Evolutionary conservation across 1,140 invertebrate species (phyloP).

Genomic region (Pseudachorutes palmiensis): DNA sequence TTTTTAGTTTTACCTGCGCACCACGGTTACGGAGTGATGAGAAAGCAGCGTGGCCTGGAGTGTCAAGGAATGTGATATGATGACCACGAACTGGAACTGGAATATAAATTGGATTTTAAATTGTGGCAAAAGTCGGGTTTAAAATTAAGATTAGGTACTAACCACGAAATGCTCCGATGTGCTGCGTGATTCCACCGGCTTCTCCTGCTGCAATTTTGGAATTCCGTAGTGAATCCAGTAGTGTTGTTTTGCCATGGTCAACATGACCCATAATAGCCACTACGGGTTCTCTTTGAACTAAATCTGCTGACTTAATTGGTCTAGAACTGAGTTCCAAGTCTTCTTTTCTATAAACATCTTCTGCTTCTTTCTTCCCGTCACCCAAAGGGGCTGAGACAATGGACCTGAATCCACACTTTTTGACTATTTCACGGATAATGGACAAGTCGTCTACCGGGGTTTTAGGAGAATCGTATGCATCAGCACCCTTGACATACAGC

Average conservation of each 20-base stretch:
- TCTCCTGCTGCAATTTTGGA: conserved; percentile 79
- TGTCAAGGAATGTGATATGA: conserved; percentile 84
- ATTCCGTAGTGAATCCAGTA: conserved; percentile 81
- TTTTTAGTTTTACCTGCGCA: conserved; percentile 53
- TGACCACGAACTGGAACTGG: conserved; percentile 42
- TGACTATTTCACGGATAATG: conserved; percentile 56
- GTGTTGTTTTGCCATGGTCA: conserved; percentile 93
- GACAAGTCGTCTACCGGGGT: conserved; percentile 48
- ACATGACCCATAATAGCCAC: conserved; percentile 99
- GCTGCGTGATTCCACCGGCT: conserved; percentile 99
- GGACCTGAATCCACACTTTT: conserved; percentile 54
- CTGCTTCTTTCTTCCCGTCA: conserved; percentile 42
- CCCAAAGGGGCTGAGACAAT: conserved; percentile 49
- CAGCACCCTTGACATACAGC: conserved; percentile 53
- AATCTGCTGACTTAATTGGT: conserved; percentile 40
- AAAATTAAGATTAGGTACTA: not conserved
- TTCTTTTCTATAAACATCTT: not conserved
- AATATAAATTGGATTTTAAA: not conserved
- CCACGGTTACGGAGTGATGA: conserved; percentile 82
- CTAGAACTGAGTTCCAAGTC: conserved; percentile 19
- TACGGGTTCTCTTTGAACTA: conserved; percentile 69
- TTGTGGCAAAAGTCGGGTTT: not conserved
- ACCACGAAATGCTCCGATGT: conserved; percentile 91
- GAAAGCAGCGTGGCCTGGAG: conserved; percentile 99
- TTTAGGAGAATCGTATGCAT: conserved; percentile 46